Evolutionary conservation across 1,140 invertebrate genomes (phyloP), one percentile per base, ranked within the genome.

Genomic region (Teleopsis dalmanni): DNA sequence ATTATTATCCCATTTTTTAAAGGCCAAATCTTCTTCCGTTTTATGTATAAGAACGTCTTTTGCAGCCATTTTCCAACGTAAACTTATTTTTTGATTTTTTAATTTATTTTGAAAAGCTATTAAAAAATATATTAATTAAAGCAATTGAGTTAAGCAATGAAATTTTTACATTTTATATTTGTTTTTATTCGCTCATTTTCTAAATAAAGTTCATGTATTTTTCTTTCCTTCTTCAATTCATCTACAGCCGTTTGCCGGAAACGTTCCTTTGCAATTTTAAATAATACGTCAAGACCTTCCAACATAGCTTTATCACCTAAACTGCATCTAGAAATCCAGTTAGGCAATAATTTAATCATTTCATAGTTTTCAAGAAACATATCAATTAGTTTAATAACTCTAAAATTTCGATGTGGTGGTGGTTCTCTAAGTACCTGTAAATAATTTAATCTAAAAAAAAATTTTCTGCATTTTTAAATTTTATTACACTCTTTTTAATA

Each of bases 1-100:
- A 46, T 48, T 50, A 35, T 54, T 54, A 13, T 54, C 49, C 46
- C 50, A 54, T 54, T 54, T 54, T 26, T 47, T 38, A 21, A 26
- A 38, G 5, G 52, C 38, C 22, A 54, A 34, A 44, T 48, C 49
- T 21, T 50, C 40, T 26, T 54, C 47, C 27, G 47, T 51, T 47
- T 54, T 54, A 22, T 48, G 33, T 6, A 54, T 51, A 14, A 54
- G 25, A 5, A 23, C 40, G 16, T 48, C 44, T 25, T 54, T 54
- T 16, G 38, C 33, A 3, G 49, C 48, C 10, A 51, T 9, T 27
- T 51, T 51, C 48, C 48, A 54, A 18, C 35, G 21, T 29, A 48
- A 37, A 18, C 35, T 44, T 4, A 51, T 45, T 29, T 47, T 38
- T 35, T 48, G 48, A 16, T 51, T 50, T n/a, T 36, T 29, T 16